Percentiles rank a stretch among this genome's conserved stretches.
Conservation (phyloP, 2,113 vertebrate species). For the Erpornis zantholeuca region DNA sequence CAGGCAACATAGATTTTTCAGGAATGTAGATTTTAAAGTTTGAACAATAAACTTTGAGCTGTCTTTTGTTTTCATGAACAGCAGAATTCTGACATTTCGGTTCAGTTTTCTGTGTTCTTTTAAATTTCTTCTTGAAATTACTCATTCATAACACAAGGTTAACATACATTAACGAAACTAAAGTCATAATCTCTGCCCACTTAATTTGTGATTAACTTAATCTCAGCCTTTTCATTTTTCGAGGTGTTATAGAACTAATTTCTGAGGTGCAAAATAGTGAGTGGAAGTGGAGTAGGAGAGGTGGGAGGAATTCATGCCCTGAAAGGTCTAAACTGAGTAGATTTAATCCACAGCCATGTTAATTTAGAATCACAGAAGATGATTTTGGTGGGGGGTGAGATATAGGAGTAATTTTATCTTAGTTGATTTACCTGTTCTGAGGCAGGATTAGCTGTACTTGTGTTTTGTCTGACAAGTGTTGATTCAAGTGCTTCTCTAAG, state of each 20-base stretch:
- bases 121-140: background rate
- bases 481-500: background rate
- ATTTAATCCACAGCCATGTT: background rate
- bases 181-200: background rate
- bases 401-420: background rate
- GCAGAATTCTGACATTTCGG: background rate
- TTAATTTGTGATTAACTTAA: background rate
- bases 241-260: background rate
- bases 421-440: background rate
- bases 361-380: background rate
- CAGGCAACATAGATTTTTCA: background rate
- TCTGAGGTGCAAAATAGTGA: background rate
- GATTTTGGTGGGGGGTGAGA: background rate
- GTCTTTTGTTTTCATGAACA: background rate
- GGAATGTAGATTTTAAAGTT: background rate
- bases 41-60: background rate
- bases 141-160: background rate
- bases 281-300: background rate
- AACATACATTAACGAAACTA: background rate
- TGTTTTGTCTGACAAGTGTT: background rate
- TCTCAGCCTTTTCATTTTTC: background rate
- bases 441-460: background rate
- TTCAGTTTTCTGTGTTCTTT: background rate
- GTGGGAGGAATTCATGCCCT: background rate
- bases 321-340: background rate